Base-by-base conservation (phyloP, 2,113 vertebrate species). In the human (Homo sapiens) region DNA sequence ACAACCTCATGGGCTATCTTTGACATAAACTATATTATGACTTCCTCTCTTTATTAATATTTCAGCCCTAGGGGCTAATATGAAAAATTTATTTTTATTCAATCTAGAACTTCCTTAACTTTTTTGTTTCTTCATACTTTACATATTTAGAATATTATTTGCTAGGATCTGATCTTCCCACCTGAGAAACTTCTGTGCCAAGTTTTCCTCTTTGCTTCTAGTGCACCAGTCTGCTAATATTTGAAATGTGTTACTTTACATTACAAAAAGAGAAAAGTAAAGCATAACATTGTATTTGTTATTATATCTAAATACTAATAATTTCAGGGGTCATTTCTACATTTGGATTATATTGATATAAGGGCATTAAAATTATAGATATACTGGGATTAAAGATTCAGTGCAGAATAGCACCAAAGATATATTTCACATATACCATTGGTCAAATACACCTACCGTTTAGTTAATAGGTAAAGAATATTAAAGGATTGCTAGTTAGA, bases 251-350 rank as follows among this genome's bases (percentile, higher is more conserved):
- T 55, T 55, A 2, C 25, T 66, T 55, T 66, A 86, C 89, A 38
- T 75, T 20, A 38, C 16, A 89, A 85, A 57, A 1, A 97, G 6
- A 97, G 4, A 91, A 93, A 85, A 68, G 55, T 48, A 93, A 91
- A 86, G 4, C 50, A 82, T 55, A 73, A 57, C 57, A 89, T 79
- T 75, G 4, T 93, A 66, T 92, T 92, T 82, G 8, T 89, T 43
- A 91, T 52, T 66, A 72, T 12, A 50, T 8, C 12, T 91, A 81
- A 72, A 40, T 72, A 8, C 48, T 61, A 88, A 85, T 68, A 18
- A 76, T 76, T 48, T 90, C 84, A 75, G 43, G n/a, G 43, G 43
- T 18, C 13, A 75, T 55, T 90, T 90, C 30, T 75, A 94, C 57
- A 89, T 48, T 59, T 78, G 32, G 8, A 64, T 86, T 55, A 72